Conservation (phyloP, 1,140 invertebrate genomes). For the Drosophila sproati region DNA sequence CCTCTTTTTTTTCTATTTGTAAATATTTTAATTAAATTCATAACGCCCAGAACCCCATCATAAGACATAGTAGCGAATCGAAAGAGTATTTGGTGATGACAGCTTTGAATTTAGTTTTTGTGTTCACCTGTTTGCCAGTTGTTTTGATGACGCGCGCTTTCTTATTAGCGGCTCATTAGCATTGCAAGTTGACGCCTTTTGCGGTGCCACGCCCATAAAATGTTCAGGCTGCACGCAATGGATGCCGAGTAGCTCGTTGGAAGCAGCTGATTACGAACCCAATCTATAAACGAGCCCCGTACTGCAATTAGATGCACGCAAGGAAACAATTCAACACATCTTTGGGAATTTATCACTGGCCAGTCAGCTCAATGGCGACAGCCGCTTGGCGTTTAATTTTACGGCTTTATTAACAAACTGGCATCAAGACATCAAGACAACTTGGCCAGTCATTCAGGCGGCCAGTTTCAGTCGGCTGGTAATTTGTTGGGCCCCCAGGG, state of each 20-base stretch:
- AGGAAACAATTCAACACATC: constrained; percentile 78
- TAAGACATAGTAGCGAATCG: not conserved
- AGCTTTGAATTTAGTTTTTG: constrained; percentile 5
- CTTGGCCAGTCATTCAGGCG: constrained; percentile 5
- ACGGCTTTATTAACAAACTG: constrained; percentile 74
- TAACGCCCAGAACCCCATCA: constrained; percentile 21
- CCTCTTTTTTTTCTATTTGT: constrained; percentile 37
- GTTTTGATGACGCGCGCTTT: constrained; percentile 51
- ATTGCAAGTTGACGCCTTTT: constrained; percentile 62
- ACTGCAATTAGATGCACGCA: constrained; percentile 76
- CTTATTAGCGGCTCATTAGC: constrained; percentile 80
- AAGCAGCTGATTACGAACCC: constrained; percentile 66
- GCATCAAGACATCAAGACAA: constrained; percentile 27
- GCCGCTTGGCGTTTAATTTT: constrained; percentile 76
- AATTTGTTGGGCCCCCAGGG: constrained; percentile 76
- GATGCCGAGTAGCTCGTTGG: constrained; percentile 43
- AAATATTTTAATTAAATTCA: constrained; percentile 75
- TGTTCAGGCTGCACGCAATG: constrained; percentile 27
- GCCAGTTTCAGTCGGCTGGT: constrained; percentile 35
- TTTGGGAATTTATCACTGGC: constrained; percentile 76
- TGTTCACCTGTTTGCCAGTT: constrained; percentile 8
- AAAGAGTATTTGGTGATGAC: constrained; percentile 4
- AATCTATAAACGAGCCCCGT: constrained; percentile 43
- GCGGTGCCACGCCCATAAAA: constrained; percentile 52
- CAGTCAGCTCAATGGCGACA: constrained; percentile 19